phyloP scores from a whole-genome alignment of 2,113 vertebrate genomes.

The Capreolus pygargus region DNA sequence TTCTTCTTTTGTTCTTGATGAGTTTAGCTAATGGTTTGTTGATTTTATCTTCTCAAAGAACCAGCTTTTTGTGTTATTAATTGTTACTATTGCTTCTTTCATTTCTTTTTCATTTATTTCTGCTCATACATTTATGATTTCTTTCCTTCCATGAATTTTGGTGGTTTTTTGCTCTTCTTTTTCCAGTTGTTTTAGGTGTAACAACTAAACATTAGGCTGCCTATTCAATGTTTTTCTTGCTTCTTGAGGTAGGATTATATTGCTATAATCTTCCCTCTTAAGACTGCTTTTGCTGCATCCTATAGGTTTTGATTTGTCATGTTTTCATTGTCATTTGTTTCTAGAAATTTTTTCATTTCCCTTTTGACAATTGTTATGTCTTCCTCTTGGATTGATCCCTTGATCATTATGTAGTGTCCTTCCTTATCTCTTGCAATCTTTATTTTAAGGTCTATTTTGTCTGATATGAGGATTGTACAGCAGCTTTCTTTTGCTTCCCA shows the following conservation, averaged over 20 bases:
- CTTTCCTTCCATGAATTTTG: not conserved
- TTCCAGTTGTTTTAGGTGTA: not conserved
- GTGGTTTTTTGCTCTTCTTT: not conserved
- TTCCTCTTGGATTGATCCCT: not conserved
- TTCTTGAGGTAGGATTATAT: not conserved
- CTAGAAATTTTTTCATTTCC: too few species aligned
- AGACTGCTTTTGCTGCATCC: not conserved
- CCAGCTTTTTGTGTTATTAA: not conserved
- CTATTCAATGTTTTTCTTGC: not conserved
- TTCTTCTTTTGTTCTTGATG: not conserved
- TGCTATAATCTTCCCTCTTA: not conserved
- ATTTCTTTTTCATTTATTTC: not conserved
- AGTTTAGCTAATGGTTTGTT: not conserved
- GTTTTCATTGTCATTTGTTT: too few species aligned
- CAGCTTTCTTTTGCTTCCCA: not conserved
- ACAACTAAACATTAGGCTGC: too few species aligned
- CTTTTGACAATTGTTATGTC: not conserved
- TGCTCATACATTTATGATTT: not conserved
- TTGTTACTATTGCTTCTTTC: not conserved
- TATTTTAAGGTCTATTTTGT: not conserved
- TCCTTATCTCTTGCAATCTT: not conserved
- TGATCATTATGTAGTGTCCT: not conserved
- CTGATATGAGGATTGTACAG: not conserved
- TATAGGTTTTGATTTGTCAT: not conserved
- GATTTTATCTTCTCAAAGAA: not conserved